These are phyloP conservation scores for Megalonaias nervosa DNA, from an alignment of 1,140 invertebrate genomes.

Conservation along the genomic window DNA sequence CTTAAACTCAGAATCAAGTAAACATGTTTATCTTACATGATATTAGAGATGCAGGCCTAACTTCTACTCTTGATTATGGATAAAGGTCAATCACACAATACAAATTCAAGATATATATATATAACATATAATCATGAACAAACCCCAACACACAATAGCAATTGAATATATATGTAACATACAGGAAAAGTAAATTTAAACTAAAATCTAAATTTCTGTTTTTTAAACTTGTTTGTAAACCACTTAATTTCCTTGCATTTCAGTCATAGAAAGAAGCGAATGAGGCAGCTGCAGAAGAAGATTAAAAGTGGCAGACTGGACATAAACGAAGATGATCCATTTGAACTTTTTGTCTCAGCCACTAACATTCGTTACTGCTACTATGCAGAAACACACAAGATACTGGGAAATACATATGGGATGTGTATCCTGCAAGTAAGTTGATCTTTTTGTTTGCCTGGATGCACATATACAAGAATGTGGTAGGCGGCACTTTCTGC, in stretches of 20 bases:
- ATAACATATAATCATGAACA: no score
- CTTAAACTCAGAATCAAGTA: no score
- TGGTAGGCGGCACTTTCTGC: no score
- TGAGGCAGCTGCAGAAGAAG: slow-evolving; percentile 89
- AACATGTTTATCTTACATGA: no score
- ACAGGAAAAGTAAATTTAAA: no score
- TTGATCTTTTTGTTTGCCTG: background rate
- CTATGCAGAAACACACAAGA: slow-evolving; percentile 97
- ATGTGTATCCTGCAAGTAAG: slow-evolving; percentile 94
- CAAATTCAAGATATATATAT: no score
- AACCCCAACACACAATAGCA: no score
- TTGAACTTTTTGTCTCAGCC: slow-evolving; percentile 96
- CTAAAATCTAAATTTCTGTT: background rate
- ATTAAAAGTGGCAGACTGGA: slow-evolving; percentile 90
- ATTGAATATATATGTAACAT: no score
- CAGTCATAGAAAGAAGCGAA: slow-evolving; percentile 94
- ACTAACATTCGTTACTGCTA: slow-evolving; percentile 98
- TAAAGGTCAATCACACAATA: no score
- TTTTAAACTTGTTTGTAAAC: background rate
- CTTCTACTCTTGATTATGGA: no score
- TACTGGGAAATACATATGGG: slow-evolving; percentile 97
- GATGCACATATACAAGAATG: no score
- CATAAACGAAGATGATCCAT: slow-evolving; percentile 96
- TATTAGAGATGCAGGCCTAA: no score
- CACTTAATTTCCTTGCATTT: slow-evolving; percentile 31